Percentiles rank a stretch among this genome's conserved stretches.
Conservation (phyloP, 92 coral and sea anemone species). For the Pocillopora grandis region DNA sequence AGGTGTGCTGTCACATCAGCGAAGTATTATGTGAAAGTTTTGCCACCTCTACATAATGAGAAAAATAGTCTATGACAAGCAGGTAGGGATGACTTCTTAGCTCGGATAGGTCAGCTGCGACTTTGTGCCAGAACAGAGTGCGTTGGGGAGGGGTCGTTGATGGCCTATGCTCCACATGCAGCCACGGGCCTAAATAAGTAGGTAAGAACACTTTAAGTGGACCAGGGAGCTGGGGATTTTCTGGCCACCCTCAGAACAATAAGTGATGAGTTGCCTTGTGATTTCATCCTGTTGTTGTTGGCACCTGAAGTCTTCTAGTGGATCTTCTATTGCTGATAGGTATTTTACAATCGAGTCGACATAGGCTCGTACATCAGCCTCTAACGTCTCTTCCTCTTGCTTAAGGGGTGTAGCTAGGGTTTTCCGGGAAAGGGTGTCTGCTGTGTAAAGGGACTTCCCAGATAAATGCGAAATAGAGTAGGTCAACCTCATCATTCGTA, state of each 20-base stretch:
- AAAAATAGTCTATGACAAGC: slow-evolving; percentile 40
- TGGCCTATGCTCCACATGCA: no score
- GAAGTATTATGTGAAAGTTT: slow-evolving; percentile 43
- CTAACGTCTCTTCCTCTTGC: slow-evolving; percentile 15
- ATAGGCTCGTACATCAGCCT: slow-evolving; percentile 38
- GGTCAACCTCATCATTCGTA: slow-evolving; percentile 43
- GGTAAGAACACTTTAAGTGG: slow-evolving; percentile 6
- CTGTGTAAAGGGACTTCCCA: slow-evolving; percentile 6
- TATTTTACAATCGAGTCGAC: slow-evolving; percentile 8
- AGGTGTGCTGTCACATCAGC: slow-evolving; percentile 28
- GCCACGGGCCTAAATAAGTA: no score
- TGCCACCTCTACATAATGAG: slow-evolving; percentile 37
- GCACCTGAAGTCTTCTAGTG: slow-evolving; percentile 29
- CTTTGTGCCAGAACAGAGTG: slow-evolving; percentile 15
- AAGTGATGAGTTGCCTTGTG: not conserved
- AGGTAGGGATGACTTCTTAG: slow-evolving; percentile 30
- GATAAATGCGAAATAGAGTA: slow-evolving; percentile 30
- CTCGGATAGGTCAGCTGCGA: slow-evolving; percentile 30
- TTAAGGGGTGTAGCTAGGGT: slow-evolving; percentile 15
- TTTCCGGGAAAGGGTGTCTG: slow-evolving; percentile 11
- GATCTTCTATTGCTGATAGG: slow-evolving; percentile 48
- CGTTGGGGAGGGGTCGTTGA: no score
- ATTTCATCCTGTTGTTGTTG: slow-evolving; percentile 54
- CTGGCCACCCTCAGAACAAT: slow-evolving; percentile 50
- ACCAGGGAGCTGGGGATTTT: slow-evolving; percentile 37